These are phyloP conservation scores for Gisinianus flammeolus DNA, from an alignment of 2,888 invertebrate genomes.

Conservation along the genomic window DNA sequence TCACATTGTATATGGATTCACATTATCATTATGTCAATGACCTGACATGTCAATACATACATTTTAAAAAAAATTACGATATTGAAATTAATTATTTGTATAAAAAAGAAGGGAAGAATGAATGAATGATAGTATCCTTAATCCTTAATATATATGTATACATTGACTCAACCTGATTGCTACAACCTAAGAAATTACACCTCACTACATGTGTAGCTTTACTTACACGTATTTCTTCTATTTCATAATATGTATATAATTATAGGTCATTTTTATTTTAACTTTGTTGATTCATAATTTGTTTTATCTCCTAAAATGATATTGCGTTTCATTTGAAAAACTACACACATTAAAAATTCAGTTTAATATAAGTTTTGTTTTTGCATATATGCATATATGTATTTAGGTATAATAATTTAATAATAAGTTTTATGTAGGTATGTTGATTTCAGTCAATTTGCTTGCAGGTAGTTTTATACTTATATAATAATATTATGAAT, in stretches of 20 bases:
- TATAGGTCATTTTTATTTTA: too few relatives aligned
- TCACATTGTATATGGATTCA: too few relatives aligned
- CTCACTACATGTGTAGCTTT: neutral
- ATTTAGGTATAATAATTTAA: neutral
- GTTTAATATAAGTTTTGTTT: too few relatives aligned
- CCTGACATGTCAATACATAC: too few relatives aligned
- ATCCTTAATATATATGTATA: too few relatives aligned
- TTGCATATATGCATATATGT: neutral
- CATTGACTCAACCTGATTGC: neutral
- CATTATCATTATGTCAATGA: too few relatives aligned
- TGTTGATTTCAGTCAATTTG: slow-evolving; percentile 19
- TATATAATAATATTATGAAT: neutral
- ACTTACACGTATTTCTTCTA: neutral
- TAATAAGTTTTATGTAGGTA: slow-evolving; percentile 9
- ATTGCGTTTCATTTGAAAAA: neutral
- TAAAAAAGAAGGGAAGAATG: neutral
- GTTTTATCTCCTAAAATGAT: too few relatives aligned
- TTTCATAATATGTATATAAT: neutral
- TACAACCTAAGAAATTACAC: neutral
- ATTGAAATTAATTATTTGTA: neutral
- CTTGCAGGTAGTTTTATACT: slow-evolving; percentile 8
- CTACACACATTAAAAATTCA: too few relatives aligned
- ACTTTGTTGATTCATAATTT: too few relatives aligned
- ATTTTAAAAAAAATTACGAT: neutral
- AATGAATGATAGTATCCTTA: neutral